Evolutionary conservation across 1,140 invertebrate species (phyloP), one percentile per base, ranked within the genome.

Genomic region (Papilio aristodemus): DNA sequence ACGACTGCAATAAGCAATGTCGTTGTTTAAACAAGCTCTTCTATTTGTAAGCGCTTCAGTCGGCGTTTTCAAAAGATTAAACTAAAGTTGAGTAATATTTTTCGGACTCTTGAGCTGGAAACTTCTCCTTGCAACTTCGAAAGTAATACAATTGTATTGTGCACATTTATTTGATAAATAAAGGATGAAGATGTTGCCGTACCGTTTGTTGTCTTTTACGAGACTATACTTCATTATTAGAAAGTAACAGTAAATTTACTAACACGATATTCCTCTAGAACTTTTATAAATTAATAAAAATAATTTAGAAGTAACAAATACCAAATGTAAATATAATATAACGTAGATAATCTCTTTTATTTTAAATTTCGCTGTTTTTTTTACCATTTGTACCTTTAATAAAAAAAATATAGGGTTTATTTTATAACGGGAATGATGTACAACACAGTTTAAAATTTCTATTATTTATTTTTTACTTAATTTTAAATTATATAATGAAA

Each of bases 81-180:
- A 80, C 78, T 82, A 77, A 74, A 80, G 72, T 74, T 78, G 76
- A 75, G 78, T 80, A 82, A 82, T 82, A 82, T 82, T 80, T 81
- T 82, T 80, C 80, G 77, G 75, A 71, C 78, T 72, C 73, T 80
- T 76, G 72, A 77, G 71, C 58, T 76, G 70, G 72, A 77, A 82
- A 81, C 68, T 77, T 78, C 59, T 73, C 72, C 80, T 78, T 78
- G 58, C 36, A 19, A 22, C 59, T 62, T 62, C 27, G 1, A 38
- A 62, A 39, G 59, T 37, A 36, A 62, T 62, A 37, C 36, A 62
- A 62, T 62, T 19, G 59, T 62, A 5, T 19, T 54, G 46, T 54
- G 46, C 22, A 54, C 46, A 54, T 54, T 54, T 54, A 54, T 54
- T 54, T 25, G 17, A 10, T 54, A 22, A 46, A 46, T 46, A 46